Conservation (phyloP, 2,113 vertebrate species). For the Neofelis nebulosa region DNA sequence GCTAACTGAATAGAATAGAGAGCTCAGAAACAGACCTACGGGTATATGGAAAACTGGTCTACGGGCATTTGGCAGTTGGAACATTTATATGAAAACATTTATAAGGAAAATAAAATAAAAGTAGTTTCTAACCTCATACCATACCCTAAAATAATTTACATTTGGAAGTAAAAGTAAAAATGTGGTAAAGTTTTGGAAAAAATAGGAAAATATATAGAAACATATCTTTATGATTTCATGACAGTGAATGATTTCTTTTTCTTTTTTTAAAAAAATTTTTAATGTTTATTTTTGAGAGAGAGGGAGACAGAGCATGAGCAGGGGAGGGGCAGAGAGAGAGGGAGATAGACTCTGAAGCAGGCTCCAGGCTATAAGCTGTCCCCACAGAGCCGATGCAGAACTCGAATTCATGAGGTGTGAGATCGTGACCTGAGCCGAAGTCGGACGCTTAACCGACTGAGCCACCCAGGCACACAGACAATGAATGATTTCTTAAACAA, state of each 20-base stretch:
- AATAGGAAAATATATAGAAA: not conserved
- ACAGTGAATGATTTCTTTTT: not conserved
- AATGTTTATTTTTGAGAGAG: too few species aligned
- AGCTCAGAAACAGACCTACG: not conserved
- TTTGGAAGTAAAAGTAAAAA: not conserved
- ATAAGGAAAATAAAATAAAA: not conserved
- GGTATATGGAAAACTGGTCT: not conserved
- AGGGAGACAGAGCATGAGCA: too few species aligned
- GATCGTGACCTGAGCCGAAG: too few species aligned
- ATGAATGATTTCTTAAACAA: not conserved
- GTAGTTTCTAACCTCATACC: not conserved
- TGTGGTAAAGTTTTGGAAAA: not conserved
- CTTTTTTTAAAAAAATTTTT: too few species aligned
- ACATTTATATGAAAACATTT: not conserved
- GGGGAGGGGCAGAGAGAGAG: too few species aligned
- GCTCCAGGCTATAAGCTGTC: too few species aligned
- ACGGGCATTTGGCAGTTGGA: not conserved
- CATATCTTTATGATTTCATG: not conserved
- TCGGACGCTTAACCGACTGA: too few species aligned
- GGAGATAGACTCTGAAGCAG: too few species aligned
- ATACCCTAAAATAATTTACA: not conserved
- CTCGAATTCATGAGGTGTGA: too few species aligned
- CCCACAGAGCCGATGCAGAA: too few species aligned
- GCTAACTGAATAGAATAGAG: not conserved
- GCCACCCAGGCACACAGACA: too few species aligned